Evolutionary conservation across 2,888 invertebrate genomes (phyloP), one percentile per base, ranked within the genome.

Genomic region (Nemoura dubitans): DNA sequence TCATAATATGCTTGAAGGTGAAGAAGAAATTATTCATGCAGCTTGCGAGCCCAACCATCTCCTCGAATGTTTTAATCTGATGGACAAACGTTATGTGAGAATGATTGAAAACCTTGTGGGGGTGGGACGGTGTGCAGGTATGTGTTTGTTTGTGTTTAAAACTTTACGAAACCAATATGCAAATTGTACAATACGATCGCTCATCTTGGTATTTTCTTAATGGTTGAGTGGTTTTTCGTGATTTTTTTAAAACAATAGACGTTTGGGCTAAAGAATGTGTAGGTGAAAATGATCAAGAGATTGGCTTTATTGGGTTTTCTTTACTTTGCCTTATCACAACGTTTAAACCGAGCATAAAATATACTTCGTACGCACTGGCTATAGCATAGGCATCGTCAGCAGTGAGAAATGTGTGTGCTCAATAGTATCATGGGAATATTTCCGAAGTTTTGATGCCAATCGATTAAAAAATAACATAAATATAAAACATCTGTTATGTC

Each of bases 11-110:
- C 59, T 59, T 59, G 59, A 59, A 59, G 59, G 59, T 59, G 59
- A 21, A 21, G 78, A 78, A 78, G 78, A 78, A 25, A 27, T 27
- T 78, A 78, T 78, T 28, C 78, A 78, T 27, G 27, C 14, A 21
- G 21, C 21, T 59, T 10, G 36, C 36, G 36, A 36, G 36, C 36
- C 10, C 5, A 10, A 21, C 1, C 2, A 7, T 59, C 59, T 59
- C 10, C n/a, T 7, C 78, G 28, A 81, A 81, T 81, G 81, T 81
- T 6, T 81, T 81, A 81, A 81, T 81, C 81, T 81, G 81, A 81
- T 81, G 7, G 25, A 21, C 21, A 59, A 7, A 59, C 59, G 59
- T 59, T 59, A 7, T 7, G 2, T 21, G 21, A 21, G 14, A 59
- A 59, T 59, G 14, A 59, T 59, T 21, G 59, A 59, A 59, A 2